Base-by-base conservation (phyloP, 2,113 vertebrate genomes). In the Mormoops blainvillei region DNA sequence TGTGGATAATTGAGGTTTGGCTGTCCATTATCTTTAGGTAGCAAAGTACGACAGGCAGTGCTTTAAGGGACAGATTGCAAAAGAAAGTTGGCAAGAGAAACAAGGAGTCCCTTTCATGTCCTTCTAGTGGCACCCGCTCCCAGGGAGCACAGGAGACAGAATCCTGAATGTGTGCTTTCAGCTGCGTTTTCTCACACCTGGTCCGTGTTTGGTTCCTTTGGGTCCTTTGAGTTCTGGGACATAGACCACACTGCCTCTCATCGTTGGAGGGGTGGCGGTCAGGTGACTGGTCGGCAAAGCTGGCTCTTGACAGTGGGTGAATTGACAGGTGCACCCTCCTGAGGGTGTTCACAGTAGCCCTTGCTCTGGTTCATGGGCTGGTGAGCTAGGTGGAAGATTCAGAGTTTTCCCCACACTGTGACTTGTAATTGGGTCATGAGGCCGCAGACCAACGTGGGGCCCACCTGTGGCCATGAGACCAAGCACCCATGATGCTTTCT, bases 1-100 rank as follows among this genome's bases (percentile, higher is more conserved):
- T 87, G 86, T 31, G 91, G 94, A 61, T 96, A 91, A 91, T n/a
- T 31, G 87, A 94, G 58, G 58, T 43, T 50, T 83, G 90, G 89
- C 74, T 91, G 43, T 48, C 87, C 58, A 4, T 91, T 87, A 91
- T 94, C 87, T 91, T 95, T 31, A 82, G 87, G 61, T 67, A 86
- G 89, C 82, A 93, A 24, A 91, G 88, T 73, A 43, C 63, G 88
- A 94, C 78, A 67, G 82, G 80, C 71, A 16, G 38, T 87, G 48
- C 71, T 90, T 77, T 50, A 2, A 45, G 63, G 78, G 78, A 52
- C 43, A 71, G 83, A 31, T 89, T 54, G 31, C n/a, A 28, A 43
- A 61, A 84, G 70, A 56, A 82, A 54, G 70, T 18, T 89, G 88
- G 83, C 54, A n/a, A 61, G 90, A 71, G 82, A 43, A 80, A 67